A percentile compares a stretch with the other conserved stretches of the same genome.
These are phyloP conservation scores for Cotesia glomerata DNA, from an alignment of 1,140 invertebrate species.

Conservation along the genomic window DNA sequence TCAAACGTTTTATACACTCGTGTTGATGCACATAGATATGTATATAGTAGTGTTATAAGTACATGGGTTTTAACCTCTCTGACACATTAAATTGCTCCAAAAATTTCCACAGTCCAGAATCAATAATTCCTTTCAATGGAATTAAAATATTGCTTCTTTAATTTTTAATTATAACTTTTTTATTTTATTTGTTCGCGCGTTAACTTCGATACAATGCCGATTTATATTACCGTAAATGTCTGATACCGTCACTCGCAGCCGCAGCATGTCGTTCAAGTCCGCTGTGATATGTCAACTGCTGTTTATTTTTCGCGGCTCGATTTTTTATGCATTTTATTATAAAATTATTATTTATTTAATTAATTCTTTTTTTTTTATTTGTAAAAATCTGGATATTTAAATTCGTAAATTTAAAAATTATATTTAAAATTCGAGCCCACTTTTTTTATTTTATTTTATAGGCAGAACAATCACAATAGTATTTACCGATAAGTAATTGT, in stretches of 20 bases:
- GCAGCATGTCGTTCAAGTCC: constrained; percentile 10
- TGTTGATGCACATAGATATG: not conserved
- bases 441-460: not conserved
- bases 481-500: no score
- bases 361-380: not conserved
- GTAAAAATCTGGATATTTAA: not conserved
- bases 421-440: no score
- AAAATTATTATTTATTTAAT: not conserved
- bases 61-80: not conserved
- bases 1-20: not conserved
- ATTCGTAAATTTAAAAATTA: no score
- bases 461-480: not conserved
- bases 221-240: constrained; percentile 36
- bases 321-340: not conserved
- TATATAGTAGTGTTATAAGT: not conserved
- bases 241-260: constrained; percentile 29
- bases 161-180: not conserved
- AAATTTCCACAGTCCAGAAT: not conserved
- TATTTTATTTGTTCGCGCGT: constrained; percentile 20
- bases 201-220: constrained; percentile 25
- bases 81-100: not conserved
- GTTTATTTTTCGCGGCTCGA: not conserved
- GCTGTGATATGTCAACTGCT: constrained; percentile 13
- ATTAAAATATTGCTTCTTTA: constrained; percentile 48
- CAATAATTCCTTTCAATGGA: constrained; percentile 14